phyloP scores from a whole-genome alignment of 2,888 invertebrate species.

The Platycheirus albimanus region DNA sequence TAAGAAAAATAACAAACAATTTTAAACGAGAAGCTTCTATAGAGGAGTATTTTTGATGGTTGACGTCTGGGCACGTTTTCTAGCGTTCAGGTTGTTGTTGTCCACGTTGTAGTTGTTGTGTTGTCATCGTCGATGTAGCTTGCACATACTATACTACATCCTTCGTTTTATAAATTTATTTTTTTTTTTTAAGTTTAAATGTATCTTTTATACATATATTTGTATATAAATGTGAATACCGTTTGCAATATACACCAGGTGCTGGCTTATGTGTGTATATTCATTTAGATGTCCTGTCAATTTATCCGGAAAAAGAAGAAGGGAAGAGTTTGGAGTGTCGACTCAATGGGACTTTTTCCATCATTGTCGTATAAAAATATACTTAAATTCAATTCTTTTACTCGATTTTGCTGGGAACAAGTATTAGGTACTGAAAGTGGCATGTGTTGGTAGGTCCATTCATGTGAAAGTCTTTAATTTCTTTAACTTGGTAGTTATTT shows the following conservation, averaged over 20 bases:
- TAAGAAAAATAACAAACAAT: constrained; percentile 48
- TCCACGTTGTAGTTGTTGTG: not conserved
- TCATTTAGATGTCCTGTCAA: constrained; percentile 60
- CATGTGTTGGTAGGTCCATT: not conserved
- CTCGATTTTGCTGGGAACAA: not conserved
- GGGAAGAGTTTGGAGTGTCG: not conserved
- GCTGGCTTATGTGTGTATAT: constrained; percentile 31
- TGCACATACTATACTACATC: constrained; percentile 31
- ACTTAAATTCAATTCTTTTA: constrained; percentile 48
- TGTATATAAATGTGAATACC: no score
- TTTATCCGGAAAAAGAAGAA: not conserved
- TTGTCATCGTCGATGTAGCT: constrained; percentile 22
- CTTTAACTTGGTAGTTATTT: no score
- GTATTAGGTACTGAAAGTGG: constrained; percentile 26
- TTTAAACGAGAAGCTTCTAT: constrained; percentile 1
- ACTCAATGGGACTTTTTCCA: constrained; percentile 57
- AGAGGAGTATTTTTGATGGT: constrained; percentile 64
- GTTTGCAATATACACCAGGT: constrained; percentile 4
- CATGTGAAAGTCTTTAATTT: not conserved
- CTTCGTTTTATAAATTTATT: constrained; percentile 59
- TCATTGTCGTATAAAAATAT: constrained; percentile 50
- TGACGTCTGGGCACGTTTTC: constrained; percentile 72
- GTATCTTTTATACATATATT: not conserved
- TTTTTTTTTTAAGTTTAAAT: constrained; percentile 28
- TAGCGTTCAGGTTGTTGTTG: constrained; percentile 30